phyloP scores from a whole-genome alignment of 2,797 vertebrate species.

The Thaleichthys pacificus region DNA sequence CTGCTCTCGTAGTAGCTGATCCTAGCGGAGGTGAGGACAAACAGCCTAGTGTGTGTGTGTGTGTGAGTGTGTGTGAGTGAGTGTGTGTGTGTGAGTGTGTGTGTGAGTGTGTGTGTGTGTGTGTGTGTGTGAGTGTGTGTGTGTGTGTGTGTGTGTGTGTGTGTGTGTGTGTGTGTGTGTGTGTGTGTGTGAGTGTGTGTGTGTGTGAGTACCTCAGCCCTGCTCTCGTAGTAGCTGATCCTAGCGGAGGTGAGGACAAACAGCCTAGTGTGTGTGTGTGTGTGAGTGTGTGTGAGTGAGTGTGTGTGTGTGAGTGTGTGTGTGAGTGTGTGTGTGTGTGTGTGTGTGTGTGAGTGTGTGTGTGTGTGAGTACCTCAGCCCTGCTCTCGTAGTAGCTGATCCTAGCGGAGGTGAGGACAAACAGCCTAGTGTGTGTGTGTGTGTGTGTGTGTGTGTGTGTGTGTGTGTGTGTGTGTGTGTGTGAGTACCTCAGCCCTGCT shows the following conservation, averaged over 20 bases:
- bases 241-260: too few relatives aligned
- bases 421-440: conserved; percentile 1
- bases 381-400: conserved; percentile 88
- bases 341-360: conserved; percentile 20
- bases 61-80: conserved; percentile 6
- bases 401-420: conserved; percentile 81
- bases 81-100: conserved; percentile 6
- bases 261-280: conserved; percentile 15
- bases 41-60: conserved; percentile 67
- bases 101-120: conserved; percentile 20
- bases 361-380: conserved; percentile 75
- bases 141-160: not conserved
- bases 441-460: conserved; percentile 9
- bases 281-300: conserved; percentile 7
- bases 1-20: conserved; percentile 88
- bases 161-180: conserved; percentile 4
- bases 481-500: conserved; percentile 80
- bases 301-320: conserved; percentile 12
- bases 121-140: conserved; percentile 36
- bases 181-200: conserved; percentile 2
- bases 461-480: conserved; percentile 7
- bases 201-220: conserved; percentile 76
- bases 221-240: conserved; percentile 88
- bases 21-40: conserved; percentile 83
- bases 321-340: conserved; percentile 3